phyloP scores from a whole-genome alignment of 2,797 vertebrate genomes.

The Pipistrellus nathusii region DNA sequence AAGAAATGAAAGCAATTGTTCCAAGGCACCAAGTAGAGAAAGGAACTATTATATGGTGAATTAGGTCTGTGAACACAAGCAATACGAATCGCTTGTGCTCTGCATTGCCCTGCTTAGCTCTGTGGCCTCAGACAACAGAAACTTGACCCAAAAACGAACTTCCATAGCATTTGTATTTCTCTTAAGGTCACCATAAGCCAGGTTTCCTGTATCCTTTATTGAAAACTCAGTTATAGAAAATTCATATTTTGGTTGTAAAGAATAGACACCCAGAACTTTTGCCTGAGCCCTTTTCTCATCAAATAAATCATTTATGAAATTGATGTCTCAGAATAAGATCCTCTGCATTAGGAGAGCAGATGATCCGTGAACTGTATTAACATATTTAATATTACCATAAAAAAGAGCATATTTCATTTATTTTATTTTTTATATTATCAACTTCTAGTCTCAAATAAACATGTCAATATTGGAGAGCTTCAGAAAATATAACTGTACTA shows the following conservation, averaged over 20 bases:
- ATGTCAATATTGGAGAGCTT: constrained; percentile 52
- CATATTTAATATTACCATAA: constrained; percentile 55
- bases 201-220: background rate
- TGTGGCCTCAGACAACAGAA: background rate
- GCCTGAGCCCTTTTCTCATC: background rate
- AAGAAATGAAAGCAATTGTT: constrained; percentile 68
- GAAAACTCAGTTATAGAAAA: constrained; percentile 53
- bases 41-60: constrained; percentile 66
- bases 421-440: constrained; percentile 54
- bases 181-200: constrained; percentile 45
- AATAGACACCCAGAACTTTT: constrained; percentile 46
- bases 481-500: constrained; percentile 4
- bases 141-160: constrained; percentile 42
- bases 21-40: constrained; percentile 58
- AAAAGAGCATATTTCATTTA: constrained; percentile 32
- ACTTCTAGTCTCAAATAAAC: constrained; percentile 56
- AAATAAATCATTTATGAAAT: constrained; percentile 60
- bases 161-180: constrained; percentile 1
- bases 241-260: constrained; percentile 16
- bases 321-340: constrained; percentile 41
- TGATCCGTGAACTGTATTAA: constrained; percentile 39
- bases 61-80: constrained; percentile 63
- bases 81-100: constrained; percentile 3
- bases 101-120: background rate
- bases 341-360: constrained; percentile 35